Base-by-base conservation (phyloP, 2,797 vertebrate genomes). In the Acipenser ruthenus region DNA sequence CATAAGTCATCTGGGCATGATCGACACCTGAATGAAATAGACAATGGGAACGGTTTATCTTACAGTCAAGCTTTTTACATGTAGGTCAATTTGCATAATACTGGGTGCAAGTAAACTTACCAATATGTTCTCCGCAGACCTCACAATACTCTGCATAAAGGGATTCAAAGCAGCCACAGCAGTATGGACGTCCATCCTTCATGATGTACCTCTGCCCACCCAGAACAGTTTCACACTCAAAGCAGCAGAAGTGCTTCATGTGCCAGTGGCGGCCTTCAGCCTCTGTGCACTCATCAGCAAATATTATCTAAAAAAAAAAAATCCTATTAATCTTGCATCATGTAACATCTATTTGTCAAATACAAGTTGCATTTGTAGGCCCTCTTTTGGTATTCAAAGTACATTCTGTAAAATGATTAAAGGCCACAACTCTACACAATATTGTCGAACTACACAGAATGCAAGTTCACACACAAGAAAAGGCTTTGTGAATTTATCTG, bases 151-250 rank as follows among this genome's bases (percentile, higher is more conserved):
- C 96, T 0, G 96, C 96, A 0, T 97, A 97, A 11, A 97, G 92
- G 12, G 93, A 97, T 80, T 98, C 95, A 1, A 98, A 98, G 71
- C 96, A 98, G 71, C 93, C 89, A 2, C 95, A 98, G 76, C 96
- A 99, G 79, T 95, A 98, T 0, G 96, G 95, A 64, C 92, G 88
- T 11, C 94, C 94, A 0, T 97, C 95, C 85, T 98, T 99, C 96
- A 99, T 98, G 82, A 99, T 99, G 65, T 99, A 99, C 62, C 96
- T 91, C 78, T 97, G 96, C 4, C 96, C 96, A 6, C 96, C 96
- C 63, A 99, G 87, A 72, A 95, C 78, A 0, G 90, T 93, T 72
- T 95, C 95, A 59, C 96, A 98, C 82, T 97, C 96, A 0, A 96
- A 95, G 81, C 96, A 98, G 78, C 93, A 88, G 76, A 99, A 99